Base-by-base conservation (phyloP, 1,140 invertebrate species). In the Planococcus citri region DNA sequence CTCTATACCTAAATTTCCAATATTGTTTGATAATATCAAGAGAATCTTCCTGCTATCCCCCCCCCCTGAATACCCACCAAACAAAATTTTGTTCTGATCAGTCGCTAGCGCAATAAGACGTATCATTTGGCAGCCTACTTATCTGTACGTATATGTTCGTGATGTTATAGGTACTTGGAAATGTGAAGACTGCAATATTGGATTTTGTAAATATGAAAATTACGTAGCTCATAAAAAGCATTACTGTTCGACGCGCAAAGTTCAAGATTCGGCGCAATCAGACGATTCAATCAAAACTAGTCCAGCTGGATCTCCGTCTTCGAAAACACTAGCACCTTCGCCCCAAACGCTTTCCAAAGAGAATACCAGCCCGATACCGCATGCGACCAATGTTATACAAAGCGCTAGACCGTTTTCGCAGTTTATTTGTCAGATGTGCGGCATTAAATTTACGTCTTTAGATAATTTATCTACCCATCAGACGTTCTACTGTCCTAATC, bases 121-220 rank as follows among this genome's bases (percentile, higher is more conserved):
- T n/a, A 51, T 51, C 10, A 9, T 51, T 14, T 51, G 41, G 2
- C 17, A 20, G 6, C 41, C n/a, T 9, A 51, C 4, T 51, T 6
- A 51, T 3, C 29, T 51, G 41, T 17, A 51, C 41, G 6, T 3
- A 33, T 6, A 33, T 51, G 2, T 51, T 51, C 3, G 2, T 51
- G 10, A 9, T 51, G 41, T 3, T 2, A 51, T 57, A 77, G 76
- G 72, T 74, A 76, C 90, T 0, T 92, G 87, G 24, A 95, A 93
- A 78, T 97, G 94, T 79, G 88, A 91, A 74, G 94, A 97, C 74
- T 97, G 94, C 80, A 96, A 96, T 76, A 98, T 98, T 70, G 93
- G 95, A 0, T 98, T 98, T 75, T 97, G 92, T 79, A 93, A 94
- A 73, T 89, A 93, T 74, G 95, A 98, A 76, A 97, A 95, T 76